These are phyloP conservation scores for Takifugu rubripes DNA, from an alignment of 2,797 vertebrate species.

Conservation along the genomic window DNA sequence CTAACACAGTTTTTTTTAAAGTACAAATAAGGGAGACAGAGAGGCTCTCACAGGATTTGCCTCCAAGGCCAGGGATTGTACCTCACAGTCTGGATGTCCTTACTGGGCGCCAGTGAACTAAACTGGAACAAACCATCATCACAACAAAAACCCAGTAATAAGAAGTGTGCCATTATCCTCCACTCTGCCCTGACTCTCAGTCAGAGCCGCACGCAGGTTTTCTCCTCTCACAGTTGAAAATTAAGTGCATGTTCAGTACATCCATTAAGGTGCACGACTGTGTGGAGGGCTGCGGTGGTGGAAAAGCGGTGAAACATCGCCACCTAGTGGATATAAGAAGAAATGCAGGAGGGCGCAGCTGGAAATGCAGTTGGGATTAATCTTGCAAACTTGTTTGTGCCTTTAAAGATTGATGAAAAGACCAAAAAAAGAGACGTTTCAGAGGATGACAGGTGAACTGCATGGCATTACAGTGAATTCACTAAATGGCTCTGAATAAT, in stretches of 20 bases:
- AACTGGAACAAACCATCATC: conserved; percentile 50
- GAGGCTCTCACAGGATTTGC: conserved; percentile 47
- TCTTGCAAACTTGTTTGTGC: not conserved
- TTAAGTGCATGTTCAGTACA: conserved; percentile 61
- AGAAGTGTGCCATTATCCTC: conserved; percentile 22
- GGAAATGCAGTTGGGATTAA: not conserved
- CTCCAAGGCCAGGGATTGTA: conserved; percentile 67
- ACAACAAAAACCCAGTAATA: conserved; percentile 40
- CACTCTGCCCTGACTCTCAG: conserved; percentile 11
- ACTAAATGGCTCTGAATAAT: conserved; percentile 28
- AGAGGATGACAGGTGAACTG: conserved; percentile 11
- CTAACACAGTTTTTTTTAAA: conserved; percentile 62
- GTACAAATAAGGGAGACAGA: conserved; percentile 62
- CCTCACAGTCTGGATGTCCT: conserved; percentile 63
- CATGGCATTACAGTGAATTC: conserved; percentile 24
- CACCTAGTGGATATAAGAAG: conserved; percentile 41
- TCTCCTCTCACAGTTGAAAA: conserved; percentile 22
- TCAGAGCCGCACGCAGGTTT: conserved; percentile 13
- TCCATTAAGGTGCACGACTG: conserved; percentile 51
- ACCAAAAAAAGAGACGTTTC: not conserved
- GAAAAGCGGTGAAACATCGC: conserved; percentile 54
- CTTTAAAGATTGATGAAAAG: no score
- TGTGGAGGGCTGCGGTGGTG: conserved; percentile 24
- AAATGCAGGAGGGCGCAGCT: conserved; percentile 17
- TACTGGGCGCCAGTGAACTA: conserved; percentile 31